A percentile compares a stretch with the other conserved stretches of the same genome.
Conservation (phyloP, 2,888 invertebrate genomes). For the Kryphioiulus occultus region DNA sequence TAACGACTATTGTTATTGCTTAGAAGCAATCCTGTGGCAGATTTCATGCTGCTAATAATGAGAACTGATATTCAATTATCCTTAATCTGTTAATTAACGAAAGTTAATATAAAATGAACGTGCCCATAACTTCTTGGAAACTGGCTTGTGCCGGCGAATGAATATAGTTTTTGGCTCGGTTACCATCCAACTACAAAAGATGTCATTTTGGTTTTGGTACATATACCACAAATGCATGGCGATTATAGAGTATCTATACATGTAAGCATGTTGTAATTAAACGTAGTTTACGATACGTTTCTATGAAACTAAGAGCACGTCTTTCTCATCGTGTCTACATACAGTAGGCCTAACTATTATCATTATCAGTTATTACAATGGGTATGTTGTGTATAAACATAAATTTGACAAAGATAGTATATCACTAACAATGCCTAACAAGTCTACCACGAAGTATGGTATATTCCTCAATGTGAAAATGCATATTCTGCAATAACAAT, state of each 20-base stretch:
- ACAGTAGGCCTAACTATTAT: too few species aligned
- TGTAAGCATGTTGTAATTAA: too few species aligned
- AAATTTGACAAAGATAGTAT: too few species aligned
- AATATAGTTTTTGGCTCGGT: not conserved
- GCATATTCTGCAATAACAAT: too few species aligned
- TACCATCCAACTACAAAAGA: not conserved
- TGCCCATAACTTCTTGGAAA: not conserved
- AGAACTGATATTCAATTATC: conserved; percentile 17
- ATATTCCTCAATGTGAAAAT: too few species aligned
- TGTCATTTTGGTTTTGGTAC: not conserved
- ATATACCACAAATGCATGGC: not conserved
- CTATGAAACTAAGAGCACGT: too few species aligned
- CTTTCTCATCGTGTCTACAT: too few species aligned
- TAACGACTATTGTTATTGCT: conserved; percentile 9
- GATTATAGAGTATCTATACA: not conserved
- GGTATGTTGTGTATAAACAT: too few species aligned
- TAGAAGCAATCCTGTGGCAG: not conserved
- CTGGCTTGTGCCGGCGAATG: not conserved
- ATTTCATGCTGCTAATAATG: conserved; percentile 2
- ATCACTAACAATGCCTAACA: too few species aligned
- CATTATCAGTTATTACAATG: too few species aligned
- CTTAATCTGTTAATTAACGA: not conserved
- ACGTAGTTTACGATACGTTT: not conserved
- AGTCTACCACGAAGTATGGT: too few species aligned
- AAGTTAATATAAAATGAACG: conserved; percentile 19